A percentile compares a stretch with the other conserved stretches of the same genome.
phyloP scores from a whole-genome alignment of 2,888 invertebrate genomes.

The Ephialtes manifestator region DNA sequence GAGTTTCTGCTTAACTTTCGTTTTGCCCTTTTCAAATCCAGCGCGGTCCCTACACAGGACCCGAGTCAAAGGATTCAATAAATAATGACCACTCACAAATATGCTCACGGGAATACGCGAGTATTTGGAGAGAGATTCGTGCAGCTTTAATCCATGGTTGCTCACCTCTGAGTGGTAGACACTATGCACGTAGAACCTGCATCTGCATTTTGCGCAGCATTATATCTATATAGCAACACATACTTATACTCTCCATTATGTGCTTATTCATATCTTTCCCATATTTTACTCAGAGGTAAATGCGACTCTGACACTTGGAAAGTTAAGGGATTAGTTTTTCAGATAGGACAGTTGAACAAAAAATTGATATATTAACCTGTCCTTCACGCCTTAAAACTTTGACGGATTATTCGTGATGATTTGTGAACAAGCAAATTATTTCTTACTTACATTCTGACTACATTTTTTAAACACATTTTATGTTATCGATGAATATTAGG shows the following conservation, averaged over 20 bases:
- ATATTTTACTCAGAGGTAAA: neutral
- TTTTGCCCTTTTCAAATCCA: conserved; percentile 36
- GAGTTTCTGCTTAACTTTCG: conserved; percentile 34
- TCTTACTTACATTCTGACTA: no score
- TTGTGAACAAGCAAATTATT: no score
- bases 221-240: neutral
- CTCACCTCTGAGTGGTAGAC: conserved; percentile 1
- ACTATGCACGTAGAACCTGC: neutral
- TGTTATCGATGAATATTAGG: no score
- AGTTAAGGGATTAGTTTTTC: neutral
- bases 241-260: neutral
- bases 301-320: neutral
- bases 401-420: no score
- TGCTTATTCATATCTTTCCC: neutral
- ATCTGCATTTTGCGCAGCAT: neutral
- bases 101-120: conserved; percentile 50
- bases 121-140: neutral
- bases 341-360: no score
- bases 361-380: no score
- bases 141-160: conserved; percentile 30
- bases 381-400: neutral
- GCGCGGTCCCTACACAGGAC: conserved; percentile 15
- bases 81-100: conserved; percentile 72
- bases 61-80: conserved; percentile 70
- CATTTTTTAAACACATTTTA: no score